These are phyloP conservation scores for Unio pictorum DNA, from an alignment of 2,888 invertebrate species.

Conservation along the genomic window DNA sequence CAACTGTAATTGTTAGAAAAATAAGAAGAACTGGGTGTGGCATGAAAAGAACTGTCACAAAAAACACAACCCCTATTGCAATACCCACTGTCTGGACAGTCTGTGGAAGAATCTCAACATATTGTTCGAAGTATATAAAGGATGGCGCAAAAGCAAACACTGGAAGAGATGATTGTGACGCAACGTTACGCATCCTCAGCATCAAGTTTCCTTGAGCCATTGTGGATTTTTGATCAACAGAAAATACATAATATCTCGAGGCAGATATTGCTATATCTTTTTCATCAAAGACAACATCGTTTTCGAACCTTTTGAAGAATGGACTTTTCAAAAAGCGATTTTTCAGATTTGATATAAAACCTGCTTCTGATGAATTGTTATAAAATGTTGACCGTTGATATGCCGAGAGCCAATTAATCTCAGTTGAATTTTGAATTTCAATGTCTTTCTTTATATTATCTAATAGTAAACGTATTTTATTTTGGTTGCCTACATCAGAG, in stretches of 20 bases:
- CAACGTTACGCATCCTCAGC: conserved; percentile 46
- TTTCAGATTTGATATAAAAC: conserved; percentile 12
- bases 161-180: conserved; percentile 33
- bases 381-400: conserved; percentile 9
- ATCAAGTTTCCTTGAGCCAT: conserved; percentile 49
- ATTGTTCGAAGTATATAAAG: conserved; percentile 62
- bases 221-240: conserved; percentile 89
- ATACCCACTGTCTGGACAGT: conserved; percentile 55
- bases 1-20: conserved; percentile 43
- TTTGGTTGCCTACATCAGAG: conserved; percentile 5
- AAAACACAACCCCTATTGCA: conserved; percentile 51
- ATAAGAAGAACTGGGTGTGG: conserved; percentile 53
- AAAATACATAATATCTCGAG: conserved; percentile 89
- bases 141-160: conserved; percentile 44
- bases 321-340: conserved; percentile 6
- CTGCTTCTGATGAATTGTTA: conserved; percentile 5
- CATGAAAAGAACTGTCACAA: conserved; percentile 57
- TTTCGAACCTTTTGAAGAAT: too few species aligned
- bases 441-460: too few species aligned
- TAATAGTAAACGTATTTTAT: background rate
- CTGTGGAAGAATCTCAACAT: conserved; percentile 53
- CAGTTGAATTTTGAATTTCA: background rate
- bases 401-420: conserved; percentile 19
- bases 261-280: conserved; percentile 73
- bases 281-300: too few species aligned